phyloP scores from a whole-genome alignment of 2,797 vertebrate genomes.

The Coluber constrictor region DNA sequence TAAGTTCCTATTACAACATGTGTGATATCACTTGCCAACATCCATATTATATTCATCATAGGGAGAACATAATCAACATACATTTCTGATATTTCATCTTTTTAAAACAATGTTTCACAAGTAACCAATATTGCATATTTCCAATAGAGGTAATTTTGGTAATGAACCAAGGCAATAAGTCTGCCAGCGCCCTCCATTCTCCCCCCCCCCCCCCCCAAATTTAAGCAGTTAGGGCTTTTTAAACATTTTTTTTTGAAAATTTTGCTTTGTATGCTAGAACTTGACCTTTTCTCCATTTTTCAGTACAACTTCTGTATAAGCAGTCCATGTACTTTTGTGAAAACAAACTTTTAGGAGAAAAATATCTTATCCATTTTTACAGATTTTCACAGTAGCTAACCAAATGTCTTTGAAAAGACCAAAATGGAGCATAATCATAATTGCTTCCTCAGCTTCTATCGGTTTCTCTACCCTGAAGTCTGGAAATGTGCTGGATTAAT shows the following conservation, averaged over 20 bases:
- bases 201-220: too few species aligned
- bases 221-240: neutral
- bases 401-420: neutral
- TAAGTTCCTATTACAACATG: neutral
- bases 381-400: neutral
- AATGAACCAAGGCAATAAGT: neutral
- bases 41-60: neutral
- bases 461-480: neutral
- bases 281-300: neutral
- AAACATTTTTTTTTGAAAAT: neutral
- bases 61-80: neutral
- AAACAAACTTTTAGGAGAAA: neutral
- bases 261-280: neutral
- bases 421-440: neutral
- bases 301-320: neutral
- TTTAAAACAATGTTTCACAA: neutral
- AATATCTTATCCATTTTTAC: neutral
- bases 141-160: neutral
- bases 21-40: neutral
- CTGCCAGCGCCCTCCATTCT: neutral
- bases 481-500: neutral
- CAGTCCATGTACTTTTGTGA: neutral
- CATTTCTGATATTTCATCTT: neutral
- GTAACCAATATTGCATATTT: neutral
- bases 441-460: neutral